Conservation (phyloP, 1,140 invertebrate species). For the Drosophila ananassae region DNA sequence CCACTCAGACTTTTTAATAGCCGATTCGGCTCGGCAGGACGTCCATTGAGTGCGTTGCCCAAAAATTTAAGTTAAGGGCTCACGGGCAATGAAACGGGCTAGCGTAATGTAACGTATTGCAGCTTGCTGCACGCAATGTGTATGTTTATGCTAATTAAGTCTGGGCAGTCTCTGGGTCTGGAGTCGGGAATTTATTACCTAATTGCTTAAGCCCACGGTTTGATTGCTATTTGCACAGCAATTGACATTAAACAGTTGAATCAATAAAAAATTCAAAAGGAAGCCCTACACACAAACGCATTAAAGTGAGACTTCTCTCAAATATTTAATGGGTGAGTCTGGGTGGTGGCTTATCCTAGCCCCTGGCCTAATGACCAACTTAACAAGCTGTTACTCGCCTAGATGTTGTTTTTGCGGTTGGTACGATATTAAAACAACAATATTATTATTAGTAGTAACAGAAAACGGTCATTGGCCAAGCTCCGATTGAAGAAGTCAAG, state of each 20-base stretch:
- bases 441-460: conserved; percentile 69
- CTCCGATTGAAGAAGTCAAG: conserved; percentile 55
- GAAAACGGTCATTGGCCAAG: conserved; percentile 62
- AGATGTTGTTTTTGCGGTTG: not conserved
- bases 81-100: not conserved
- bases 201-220: conserved; percentile 77
- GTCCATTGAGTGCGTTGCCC: conserved; percentile 20
- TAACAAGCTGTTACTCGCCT: conserved; percentile 36
- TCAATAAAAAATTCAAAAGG: conserved; percentile 78
- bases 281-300: conserved; percentile 28
- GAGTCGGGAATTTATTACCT: conserved; percentile 52
- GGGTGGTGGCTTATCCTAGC: conserved; percentile 3
- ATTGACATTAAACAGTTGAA: conserved; percentile 78
- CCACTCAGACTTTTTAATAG: conserved; percentile 52
- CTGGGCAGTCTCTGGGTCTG: conserved; percentile 13
- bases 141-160: conserved; percentile 76
- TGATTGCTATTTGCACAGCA: conserved; percentile 78
- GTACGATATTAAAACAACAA: conserved; percentile 49
- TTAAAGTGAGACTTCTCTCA: conserved; percentile 63
- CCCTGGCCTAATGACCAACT: conserved; percentile 47
- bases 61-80: conserved; percentile 34
- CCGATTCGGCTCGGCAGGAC: conserved; percentile 11
- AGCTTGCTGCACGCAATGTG: conserved; percentile 73
- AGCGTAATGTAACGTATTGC: conserved; percentile 74
- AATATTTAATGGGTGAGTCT: conserved; percentile 64